Percentiles rank a stretch among this genome's conserved stretches.
Conservation (phyloP, 2,797 vertebrate species). For the Nyctibius grandis region DNA sequence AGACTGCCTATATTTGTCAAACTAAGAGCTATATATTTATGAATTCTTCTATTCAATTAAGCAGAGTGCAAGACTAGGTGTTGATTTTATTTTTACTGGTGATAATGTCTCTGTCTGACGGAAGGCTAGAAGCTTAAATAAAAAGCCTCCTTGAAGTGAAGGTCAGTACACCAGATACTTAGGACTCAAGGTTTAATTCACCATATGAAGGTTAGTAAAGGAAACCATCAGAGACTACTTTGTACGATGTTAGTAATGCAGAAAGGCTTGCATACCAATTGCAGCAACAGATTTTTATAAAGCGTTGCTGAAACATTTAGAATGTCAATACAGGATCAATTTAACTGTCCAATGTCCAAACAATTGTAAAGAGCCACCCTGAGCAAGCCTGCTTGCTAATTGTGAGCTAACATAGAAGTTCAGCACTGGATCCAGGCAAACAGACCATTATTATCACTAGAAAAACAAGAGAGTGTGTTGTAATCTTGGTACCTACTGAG, state of each 20-base stretch:
- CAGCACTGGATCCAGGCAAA: neutral
- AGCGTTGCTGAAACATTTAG: neutral
- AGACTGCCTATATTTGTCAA: neutral
- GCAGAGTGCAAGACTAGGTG: neutral
- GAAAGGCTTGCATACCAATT: neutral
- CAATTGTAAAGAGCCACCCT: neutral
- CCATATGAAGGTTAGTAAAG: neutral
- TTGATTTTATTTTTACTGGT: conserved; percentile 15
- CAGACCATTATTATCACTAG: neutral
- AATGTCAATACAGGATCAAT: neutral
- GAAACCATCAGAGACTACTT: neutral
- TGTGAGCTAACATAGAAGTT: neutral
- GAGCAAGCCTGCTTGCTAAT: neutral
- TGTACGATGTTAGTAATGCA: neutral
- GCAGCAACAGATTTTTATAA: neutral
- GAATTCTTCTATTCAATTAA: neutral
- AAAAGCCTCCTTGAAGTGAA: conserved; percentile 53
- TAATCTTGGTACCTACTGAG: neutral
- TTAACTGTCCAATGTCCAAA: neutral
- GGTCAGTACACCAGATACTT: conserved; percentile 40
- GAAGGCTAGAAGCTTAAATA: conserved; percentile 27
- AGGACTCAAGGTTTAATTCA: neutral
- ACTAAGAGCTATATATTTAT: neutral
- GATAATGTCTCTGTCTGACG: neutral
- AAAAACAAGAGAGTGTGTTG: neutral